A percentile compares a stretch with the other conserved stretches of the same genome.
Evolutionary conservation across 2,113 vertebrate species (phyloP).

Genomic region (Channa argus): DNA sequence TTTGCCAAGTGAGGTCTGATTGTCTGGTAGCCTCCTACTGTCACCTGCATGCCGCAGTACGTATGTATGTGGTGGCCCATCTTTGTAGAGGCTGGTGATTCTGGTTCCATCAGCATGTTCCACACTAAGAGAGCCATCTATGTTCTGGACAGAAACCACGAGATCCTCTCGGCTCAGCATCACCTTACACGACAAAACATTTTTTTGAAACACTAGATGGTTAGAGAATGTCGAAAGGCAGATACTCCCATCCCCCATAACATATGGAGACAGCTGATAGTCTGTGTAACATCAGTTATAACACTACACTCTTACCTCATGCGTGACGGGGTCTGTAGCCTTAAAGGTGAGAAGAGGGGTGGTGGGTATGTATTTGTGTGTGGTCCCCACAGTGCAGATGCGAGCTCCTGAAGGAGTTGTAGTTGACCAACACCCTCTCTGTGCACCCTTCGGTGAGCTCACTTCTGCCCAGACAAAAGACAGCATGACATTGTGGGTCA

Average conservation of each 20-base stretch:
- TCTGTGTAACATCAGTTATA: neutral
- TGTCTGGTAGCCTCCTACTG: conserved; percentile 3
- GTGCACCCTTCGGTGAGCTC: conserved; percentile 28
- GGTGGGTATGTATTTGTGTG: conserved; percentile 69
- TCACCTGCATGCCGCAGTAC: conserved; percentile 36
- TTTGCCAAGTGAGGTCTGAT: neutral
- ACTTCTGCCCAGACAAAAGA: conserved; percentile 54
- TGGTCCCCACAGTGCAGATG: conserved; percentile 84
- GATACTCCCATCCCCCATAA: too few relatives aligned
- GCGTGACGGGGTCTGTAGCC: conserved; percentile 87
- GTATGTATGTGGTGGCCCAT: conserved; percentile 41
- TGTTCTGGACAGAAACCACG: conserved; percentile 84
- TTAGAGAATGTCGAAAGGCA: neutral
- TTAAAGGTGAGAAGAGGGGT: conserved; percentile 79
- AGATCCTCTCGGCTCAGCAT: conserved; percentile 91
- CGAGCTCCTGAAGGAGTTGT: conserved; percentile 87
- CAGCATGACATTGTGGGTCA: neutral
- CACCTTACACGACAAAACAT: conserved; percentile 77
- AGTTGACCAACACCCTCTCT: conserved; percentile 88
- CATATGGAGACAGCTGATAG: neutral
- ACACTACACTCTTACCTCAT: conserved; percentile 80
- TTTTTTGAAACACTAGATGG: too few relatives aligned
- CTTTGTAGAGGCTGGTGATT: conserved; percentile 88
- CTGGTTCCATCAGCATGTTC: conserved; percentile 94
- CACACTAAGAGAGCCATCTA: conserved; percentile 82